Percentiles rank a stretch among this genome's conserved stretches.
These are phyloP conservation scores for Sisyra nigra DNA, from an alignment of 2,888 invertebrate genomes.

Conservation along the genomic window DNA sequence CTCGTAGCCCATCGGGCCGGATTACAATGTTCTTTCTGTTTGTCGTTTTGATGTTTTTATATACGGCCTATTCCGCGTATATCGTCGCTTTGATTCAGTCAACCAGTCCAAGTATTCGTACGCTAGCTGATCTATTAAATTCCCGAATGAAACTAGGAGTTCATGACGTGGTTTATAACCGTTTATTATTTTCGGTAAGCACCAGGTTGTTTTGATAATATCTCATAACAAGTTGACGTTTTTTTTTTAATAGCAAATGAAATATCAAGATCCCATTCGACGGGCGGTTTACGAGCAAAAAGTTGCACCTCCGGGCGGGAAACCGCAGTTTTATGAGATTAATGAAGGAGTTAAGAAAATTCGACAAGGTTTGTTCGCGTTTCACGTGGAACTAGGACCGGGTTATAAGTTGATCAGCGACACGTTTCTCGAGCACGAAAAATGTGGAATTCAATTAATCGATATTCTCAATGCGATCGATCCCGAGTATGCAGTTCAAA, in stretches of 20 bases:
- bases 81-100: slow-evolving; percentile 60
- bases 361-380: slow-evolving; percentile 47
- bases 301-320: slow-evolving; percentile 41
- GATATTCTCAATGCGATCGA: slow-evolving; percentile 40
- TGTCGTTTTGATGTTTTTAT: slow-evolving; percentile 42
- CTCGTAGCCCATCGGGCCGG: slow-evolving; percentile 29
- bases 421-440: slow-evolving; percentile 54
- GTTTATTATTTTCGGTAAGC: slow-evolving; percentile 48
- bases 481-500: slow-evolving; percentile 45
- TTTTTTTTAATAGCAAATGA: too few species aligned
- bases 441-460: slow-evolving; percentile 54
- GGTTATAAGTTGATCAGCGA: slow-evolving; percentile 53
- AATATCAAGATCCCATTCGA: slow-evolving; percentile 34
- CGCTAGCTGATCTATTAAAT: slow-evolving; percentile 42
- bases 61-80: slow-evolving; percentile 59
- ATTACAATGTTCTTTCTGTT: slow-evolving; percentile 20
- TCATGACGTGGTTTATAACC: slow-evolving; percentile 51
- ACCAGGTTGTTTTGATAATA: background rate
- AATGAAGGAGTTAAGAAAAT: slow-evolving; percentile 44
- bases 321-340: slow-evolving; percentile 37
- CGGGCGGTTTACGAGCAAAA: slow-evolving; percentile 45
- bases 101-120: slow-evolving; percentile 48
- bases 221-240: background rate
- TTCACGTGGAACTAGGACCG: slow-evolving; percentile 53
- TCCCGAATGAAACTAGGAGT: slow-evolving; percentile 52